Percentiles rank a stretch among this genome's conserved stretches.
phyloP scores from a whole-genome alignment of 2,888 invertebrate species.

The Tinea semifulvella region DNA sequence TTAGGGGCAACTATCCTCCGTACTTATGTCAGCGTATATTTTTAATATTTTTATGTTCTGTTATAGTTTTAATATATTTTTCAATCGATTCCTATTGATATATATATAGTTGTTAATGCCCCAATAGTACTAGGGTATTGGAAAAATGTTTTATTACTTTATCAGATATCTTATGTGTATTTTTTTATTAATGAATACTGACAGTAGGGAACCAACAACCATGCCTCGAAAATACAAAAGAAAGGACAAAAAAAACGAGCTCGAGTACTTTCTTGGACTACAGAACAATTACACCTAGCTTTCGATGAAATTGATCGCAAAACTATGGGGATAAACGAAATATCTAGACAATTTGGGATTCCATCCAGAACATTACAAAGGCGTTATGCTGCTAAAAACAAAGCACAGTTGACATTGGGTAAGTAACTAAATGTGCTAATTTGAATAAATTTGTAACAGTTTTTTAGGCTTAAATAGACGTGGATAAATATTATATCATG shows the following conservation, averaged over 20 bases:
- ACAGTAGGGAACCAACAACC: conserved; percentile 11
- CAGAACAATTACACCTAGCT: conserved; percentile 21
- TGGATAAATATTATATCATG: conserved; percentile 1
- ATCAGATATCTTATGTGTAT: conserved; percentile 6
- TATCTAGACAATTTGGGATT: conserved; percentile 24
- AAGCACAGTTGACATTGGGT: conserved; percentile 19
- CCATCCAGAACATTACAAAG: conserved; percentile 23
- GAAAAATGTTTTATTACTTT: conserved; percentile 1
- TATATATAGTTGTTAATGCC: neutral
- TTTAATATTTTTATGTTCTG: conserved; percentile 10
- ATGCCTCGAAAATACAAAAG: conserved; percentile 23
- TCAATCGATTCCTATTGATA: conserved; percentile 2
- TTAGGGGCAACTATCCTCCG: conserved; percentile 18
- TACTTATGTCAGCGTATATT: neutral
- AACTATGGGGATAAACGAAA: conserved; percentile 22
- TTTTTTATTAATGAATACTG: conserved; percentile 10
- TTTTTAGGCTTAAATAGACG: no score
- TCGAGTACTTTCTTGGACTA: conserved; percentile 22
- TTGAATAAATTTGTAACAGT: conserved; percentile 1
- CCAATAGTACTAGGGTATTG: conserved; percentile 3
- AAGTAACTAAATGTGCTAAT: conserved; percentile 14
- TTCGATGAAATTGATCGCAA: conserved; percentile 24
- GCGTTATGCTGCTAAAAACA: conserved; percentile 23
- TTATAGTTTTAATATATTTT: conserved; percentile 11
- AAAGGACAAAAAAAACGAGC: conserved; percentile 20